Conservation (phyloP, 2,888 invertebrate species). For the Hermodice carunculata region DNA sequence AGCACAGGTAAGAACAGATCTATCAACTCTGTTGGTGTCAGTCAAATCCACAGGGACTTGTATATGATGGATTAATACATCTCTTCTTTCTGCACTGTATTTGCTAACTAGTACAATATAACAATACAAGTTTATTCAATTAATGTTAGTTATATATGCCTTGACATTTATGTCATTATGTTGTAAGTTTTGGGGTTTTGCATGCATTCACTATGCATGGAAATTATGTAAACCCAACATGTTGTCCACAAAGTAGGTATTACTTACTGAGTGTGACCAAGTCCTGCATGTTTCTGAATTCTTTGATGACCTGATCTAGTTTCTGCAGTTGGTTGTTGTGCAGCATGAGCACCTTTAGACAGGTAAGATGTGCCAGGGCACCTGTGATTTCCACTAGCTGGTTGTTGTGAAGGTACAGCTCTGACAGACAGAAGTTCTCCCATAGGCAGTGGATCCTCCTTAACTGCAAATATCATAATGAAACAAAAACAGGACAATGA, state of each 20-base stretch:
- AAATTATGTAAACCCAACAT: not conserved
- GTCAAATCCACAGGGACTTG: no score
- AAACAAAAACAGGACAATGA: not conserved
- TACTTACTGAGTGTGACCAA: slow-evolving; percentile 60
- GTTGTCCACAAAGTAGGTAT: not conserved
- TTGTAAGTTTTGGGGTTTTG: not conserved
- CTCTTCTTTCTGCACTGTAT: no score
- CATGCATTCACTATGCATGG: not conserved
- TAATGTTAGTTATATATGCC: no score
- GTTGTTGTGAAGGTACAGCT: slow-evolving; percentile 63
- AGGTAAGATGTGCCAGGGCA: slow-evolving; percentile 55
- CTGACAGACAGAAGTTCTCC: slow-evolving; percentile 54
- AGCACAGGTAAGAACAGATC: no score
- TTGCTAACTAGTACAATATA: no score
- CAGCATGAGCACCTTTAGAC: slow-evolving; percentile 55
- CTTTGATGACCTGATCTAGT: slow-evolving; percentile 54
- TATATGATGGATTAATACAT: no score
- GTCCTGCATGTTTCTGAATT: slow-evolving; percentile 60
- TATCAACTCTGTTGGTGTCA: no score
- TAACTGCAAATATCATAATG: slow-evolving; percentile 46
- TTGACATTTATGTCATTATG: not conserved
- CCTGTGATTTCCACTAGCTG: slow-evolving; percentile 56
- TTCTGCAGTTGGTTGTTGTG: slow-evolving; percentile 65
- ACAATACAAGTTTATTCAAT: no score
- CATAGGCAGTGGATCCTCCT: slow-evolving; percentile 50